A percentile compares a stretch with the other conserved stretches of the same genome.
Evolutionary conservation across 2,113 vertebrate genomes (phyloP).

Genomic region (Onychostoma macrolepis): DNA sequence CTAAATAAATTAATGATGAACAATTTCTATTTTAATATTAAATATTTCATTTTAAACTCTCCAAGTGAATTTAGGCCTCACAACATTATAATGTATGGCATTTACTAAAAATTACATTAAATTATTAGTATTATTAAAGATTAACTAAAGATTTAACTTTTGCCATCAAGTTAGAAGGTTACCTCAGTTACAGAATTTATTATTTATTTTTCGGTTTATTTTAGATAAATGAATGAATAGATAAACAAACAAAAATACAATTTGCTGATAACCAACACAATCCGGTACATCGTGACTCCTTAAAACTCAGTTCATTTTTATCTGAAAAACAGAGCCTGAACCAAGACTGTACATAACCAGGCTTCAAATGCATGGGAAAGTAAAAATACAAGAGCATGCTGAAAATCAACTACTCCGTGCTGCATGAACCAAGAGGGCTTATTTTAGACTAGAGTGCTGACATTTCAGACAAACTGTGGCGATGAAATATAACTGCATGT

Average conservation of each 20-base stretch:
- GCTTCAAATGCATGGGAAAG: not conserved
- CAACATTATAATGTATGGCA: not conserved
- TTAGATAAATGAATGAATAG: too few species aligned
- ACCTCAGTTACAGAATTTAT: too few species aligned
- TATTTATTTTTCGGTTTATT: too few species aligned
- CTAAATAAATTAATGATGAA: not conserved
- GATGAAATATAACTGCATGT: not conserved
- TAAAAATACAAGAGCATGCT: not conserved
- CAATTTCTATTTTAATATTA: not conserved
- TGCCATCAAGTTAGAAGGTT: too few species aligned
- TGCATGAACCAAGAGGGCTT: not conserved
- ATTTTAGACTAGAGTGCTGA: not conserved
- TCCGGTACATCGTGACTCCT: not conserved
- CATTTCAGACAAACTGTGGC: not conserved
- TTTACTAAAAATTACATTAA: not conserved
- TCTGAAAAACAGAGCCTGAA: not conserved
- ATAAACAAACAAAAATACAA: not conserved
- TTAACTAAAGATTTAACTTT: not conserved
- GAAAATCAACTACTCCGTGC: not conserved
- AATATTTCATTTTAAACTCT: not conserved
- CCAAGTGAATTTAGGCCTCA: not conserved
- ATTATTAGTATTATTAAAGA: not conserved
- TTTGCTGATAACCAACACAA: not conserved
- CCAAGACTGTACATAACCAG: not conserved
- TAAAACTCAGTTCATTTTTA: not conserved